Evolutionary conservation across 2,888 invertebrate genomes (phyloP), one percentile per base, ranked within the genome.

Genomic region (Sthenelais limicola): DNA sequence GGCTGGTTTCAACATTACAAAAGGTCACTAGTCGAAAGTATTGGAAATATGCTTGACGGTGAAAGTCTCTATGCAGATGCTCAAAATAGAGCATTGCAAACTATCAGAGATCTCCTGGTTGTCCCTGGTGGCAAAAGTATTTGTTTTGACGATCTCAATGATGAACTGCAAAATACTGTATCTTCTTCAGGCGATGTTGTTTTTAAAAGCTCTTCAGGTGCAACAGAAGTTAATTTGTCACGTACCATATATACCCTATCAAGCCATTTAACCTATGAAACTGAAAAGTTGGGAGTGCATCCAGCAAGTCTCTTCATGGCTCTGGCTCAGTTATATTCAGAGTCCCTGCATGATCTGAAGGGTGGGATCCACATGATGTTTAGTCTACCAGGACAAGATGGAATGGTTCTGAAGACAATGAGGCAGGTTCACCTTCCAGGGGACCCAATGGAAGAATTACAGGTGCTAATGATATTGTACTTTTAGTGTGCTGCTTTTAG

Each of bases 221-320:
- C 12, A 43, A n/a, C n/a, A n/a, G n/a, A n/a, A n/a, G n/a, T n/a
- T n/a, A n/a, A n/a, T n/a, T n/a, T 18, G 32, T 24, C 71, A 21
- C 48, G 54, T 9, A 35, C 51, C 12, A 24, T 71, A 5, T 71
- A 62, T 49, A 58, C 51, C 26, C 24, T 71, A 49, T 9, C 48
- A 9, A 30, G 48, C 33, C 47, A 47, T 56, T 24, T 62, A n/a
- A 24, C 48, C 48, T 49, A 43, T 35, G 51, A 62, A 48, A 48
- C 56, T 7, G 48, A 56, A 30, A 12, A 30, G n/a, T 21, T 71
- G 47, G 71, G 71, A n/a, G 56, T 71, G 18, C 58, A 71, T 24
- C 71, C 71, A 15, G 30, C 58, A 12, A 62, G 71, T 30, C 48
- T 71, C 28, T 51, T 58, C 62, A 28, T 32, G 3, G 26, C 35